Evolutionary conservation across 2,113 vertebrate species (phyloP), one percentile per base, ranked within the genome.

Genomic region (Ciconia boyciana): DNA sequence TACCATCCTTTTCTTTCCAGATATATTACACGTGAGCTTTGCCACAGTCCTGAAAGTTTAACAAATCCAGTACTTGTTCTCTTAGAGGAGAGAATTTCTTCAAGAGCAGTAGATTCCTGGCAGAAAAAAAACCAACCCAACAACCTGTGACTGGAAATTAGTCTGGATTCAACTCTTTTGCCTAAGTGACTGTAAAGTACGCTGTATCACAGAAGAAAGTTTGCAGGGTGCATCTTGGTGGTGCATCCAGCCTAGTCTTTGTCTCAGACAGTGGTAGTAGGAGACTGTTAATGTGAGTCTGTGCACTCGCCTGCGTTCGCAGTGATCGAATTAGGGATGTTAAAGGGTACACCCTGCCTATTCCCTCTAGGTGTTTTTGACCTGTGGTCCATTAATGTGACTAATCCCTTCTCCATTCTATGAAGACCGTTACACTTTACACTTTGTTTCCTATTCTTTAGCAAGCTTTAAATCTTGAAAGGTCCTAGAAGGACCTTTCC

Each of bases 271-370:
- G 34, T 25, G 34, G 11, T 8, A 46, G 74, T 1, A 8, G 8
- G 24, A 58, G 19, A 13, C 16, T 18, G 48, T 41, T 52, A 17
- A 5, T 22, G 10, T 32, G 72, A 44, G 57, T 58, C 13, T 46
- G 52, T 36, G 52, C 32, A 5, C 2, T 78, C 5, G 0, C 41
- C 31, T 58, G 43, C 0, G 0, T 61, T 61, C 70, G 32, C 41
- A 65, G 2, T 12, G 41, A 34, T 65, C 0, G 0, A 11, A 9
- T 61, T 49, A 43, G 61, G 20, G 28, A 2, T 34, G 19, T 36
- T 83, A 41, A 64, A 11, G 48, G 4, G 7, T 44, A 11, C 26
- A 14, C 22, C 39, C 66, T 72, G 58, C 39, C 72, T 80, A 2
- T 61, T 71, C 16, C 29, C 6, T 32, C 11, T 16, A 55, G 51